These are phyloP conservation scores for Caenorhabditis sp. DNA, from an alignment of 2,888 invertebrate genomes.

Conservation along the genomic window DNA sequence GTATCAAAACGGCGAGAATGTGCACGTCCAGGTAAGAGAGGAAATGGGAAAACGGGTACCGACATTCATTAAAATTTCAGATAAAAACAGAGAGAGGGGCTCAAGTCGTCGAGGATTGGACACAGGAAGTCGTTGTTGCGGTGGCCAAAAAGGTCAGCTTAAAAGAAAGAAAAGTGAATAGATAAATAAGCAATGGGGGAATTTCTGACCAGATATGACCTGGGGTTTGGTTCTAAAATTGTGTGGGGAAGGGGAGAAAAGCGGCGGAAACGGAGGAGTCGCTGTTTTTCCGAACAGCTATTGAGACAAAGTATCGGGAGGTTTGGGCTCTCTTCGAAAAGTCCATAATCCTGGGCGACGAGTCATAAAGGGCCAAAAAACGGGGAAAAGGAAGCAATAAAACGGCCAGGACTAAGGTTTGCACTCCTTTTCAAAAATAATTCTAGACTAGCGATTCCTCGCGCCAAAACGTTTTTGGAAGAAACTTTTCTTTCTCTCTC, in stretches of 20 bases:
- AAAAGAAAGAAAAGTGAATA: neutral
- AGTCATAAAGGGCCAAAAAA: neutral
- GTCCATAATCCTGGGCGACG: neutral
- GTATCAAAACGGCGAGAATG: conserved; percentile 66
- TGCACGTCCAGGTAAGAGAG: conserved; percentile 61
- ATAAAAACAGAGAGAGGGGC: conserved; percentile 69
- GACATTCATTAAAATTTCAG: conserved; percentile 45
- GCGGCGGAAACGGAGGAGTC: too few species aligned
- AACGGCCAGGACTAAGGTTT: too few species aligned
- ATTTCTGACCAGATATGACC: conserved; percentile 26
- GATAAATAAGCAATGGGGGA: neutral
- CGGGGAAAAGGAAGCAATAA: neutral
- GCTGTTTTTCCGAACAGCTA: neutral
- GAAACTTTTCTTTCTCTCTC: neutral
- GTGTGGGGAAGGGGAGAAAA: too few species aligned
- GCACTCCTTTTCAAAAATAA: too few species aligned
- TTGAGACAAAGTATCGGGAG: neutral
- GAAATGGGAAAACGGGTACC: neutral
- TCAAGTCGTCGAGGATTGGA: conserved; percentile 69
- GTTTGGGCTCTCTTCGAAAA: neutral
- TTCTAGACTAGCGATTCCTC: too few species aligned
- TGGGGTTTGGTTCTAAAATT: neutral
- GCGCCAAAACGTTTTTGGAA: conserved; percentile 3
- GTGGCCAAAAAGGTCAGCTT: conserved; percentile 59
- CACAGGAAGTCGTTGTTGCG: conserved; percentile 68